These are phyloP conservation scores for Ophthalmolycus amberensis DNA, from an alignment of 2,113 vertebrate genomes.

Conservation along the genomic window DNA sequence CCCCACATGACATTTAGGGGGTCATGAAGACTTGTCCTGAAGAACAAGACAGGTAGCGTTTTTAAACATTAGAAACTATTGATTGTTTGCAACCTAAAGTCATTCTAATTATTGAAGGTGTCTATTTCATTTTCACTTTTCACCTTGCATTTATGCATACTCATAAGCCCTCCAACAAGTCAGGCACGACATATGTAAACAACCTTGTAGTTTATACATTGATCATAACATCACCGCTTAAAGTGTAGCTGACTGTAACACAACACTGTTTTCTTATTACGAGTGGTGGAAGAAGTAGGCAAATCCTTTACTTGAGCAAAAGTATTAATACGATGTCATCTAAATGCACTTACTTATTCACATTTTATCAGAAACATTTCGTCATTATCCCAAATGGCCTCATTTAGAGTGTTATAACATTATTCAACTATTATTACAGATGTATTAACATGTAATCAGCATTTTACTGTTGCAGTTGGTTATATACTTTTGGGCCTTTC, in stretches of 20 bases:
- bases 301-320: background rate
- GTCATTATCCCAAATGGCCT: background rate
- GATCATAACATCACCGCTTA: background rate
- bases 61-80: background rate
- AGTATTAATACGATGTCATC: background rate
- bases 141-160: background rate
- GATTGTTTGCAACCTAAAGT: background rate
- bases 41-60: background rate
- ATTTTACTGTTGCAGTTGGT: background rate
- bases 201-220: background rate
- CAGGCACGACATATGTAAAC: background rate
- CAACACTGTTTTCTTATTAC: background rate
- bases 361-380: background rate
- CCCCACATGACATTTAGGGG: background rate
- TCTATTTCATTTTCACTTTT: background rate
- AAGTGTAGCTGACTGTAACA: background rate
- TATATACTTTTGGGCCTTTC: background rate
- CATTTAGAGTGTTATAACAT: background rate
- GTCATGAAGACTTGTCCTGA: background rate
- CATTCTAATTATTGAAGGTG: background rate
- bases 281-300: background rate
- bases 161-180: background rate
- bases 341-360: background rate
- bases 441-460: background rate
- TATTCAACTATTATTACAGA: no score